Percentiles rank a stretch among this genome's conserved stretches.
phyloP scores from a whole-genome alignment of 2,888 invertebrate species.

The Drosophila melanosoma region DNA sequence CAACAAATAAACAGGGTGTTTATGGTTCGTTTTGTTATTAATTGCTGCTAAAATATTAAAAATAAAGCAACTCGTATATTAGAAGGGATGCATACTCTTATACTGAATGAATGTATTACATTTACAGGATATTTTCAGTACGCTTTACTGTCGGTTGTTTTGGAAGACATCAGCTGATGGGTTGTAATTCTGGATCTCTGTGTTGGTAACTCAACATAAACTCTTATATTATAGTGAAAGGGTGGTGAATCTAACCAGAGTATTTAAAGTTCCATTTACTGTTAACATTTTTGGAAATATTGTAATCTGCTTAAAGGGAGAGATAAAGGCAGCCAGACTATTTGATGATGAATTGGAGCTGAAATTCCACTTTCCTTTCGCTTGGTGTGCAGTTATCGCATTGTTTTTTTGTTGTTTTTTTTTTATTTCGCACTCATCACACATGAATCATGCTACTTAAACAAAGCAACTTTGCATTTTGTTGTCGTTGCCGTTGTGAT shows the following conservation, averaged over 20 bases:
- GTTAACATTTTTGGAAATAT: constrained; percentile 21
- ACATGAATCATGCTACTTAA: constrained; percentile 46
- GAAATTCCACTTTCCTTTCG: constrained; percentile 4
- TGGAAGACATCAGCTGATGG: not conserved
- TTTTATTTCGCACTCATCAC: constrained; percentile 44
- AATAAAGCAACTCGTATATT: not conserved
- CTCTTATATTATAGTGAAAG: not conserved
- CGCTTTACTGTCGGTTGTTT: not conserved
- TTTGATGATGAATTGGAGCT: constrained; percentile 14
- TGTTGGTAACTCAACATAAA: not conserved
- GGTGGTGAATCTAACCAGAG: constrained; percentile 4
- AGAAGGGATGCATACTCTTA: not conserved
- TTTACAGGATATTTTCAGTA: not conserved
- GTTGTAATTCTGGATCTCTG: not conserved
- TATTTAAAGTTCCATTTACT: constrained; percentile 7
- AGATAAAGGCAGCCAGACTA: constrained; percentile 1
- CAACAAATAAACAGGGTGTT: not conserved
- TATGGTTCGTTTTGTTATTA: too few relatives aligned
- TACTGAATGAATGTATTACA: not conserved
- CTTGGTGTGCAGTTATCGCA: constrained; percentile 36
- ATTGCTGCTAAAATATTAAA: not conserved
- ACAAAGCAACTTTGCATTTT: constrained; percentile 58
- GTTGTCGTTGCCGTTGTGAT: constrained; percentile 44
- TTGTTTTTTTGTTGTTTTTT: not conserved
- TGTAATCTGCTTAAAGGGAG: constrained; percentile 47